Evolutionary conservation across 2,888 invertebrate genomes (phyloP).

Genomic region (Chrysolina oricalcia): DNA sequence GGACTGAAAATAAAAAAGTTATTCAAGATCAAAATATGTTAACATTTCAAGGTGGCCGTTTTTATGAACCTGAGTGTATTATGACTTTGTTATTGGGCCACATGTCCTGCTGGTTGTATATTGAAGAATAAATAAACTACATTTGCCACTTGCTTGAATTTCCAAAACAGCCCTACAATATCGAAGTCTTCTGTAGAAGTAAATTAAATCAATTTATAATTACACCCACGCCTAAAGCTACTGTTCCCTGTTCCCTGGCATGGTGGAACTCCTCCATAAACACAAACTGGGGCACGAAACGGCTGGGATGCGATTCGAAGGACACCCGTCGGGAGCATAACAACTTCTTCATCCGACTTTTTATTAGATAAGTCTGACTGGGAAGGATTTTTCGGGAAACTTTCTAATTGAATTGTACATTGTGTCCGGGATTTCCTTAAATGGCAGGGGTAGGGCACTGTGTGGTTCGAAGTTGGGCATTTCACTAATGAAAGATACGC

Average conservation of each 20-base stretch:
- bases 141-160: no score
- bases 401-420: slow-evolving; percentile 12
- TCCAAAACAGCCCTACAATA: no score
- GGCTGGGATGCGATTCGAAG: not conserved
- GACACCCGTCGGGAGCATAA: slow-evolving; percentile 16
- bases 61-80: no score
- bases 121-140: no score
- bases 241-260: not conserved
- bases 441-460: not conserved
- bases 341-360: slow-evolving; percentile 18
- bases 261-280: not conserved
- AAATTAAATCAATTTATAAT: slow-evolving; percentile 10
- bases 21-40: no score
- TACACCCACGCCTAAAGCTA: not conserved
- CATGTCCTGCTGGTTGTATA: no score
- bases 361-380: slow-evolving; percentile 20
- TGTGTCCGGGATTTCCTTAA: not conserved
- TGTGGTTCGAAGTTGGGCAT: not conserved
- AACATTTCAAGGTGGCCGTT: no score
- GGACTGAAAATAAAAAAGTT: no score
- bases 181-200: slow-evolving; percentile 5
- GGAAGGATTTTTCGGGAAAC: slow-evolving; percentile 13
- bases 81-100: no score
- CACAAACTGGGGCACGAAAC: slow-evolving; percentile 5
- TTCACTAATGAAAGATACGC: slow-evolving; percentile 1